Conservation (phyloP, 2,888 invertebrate species). For the Pseudococcus viburni region DNA sequence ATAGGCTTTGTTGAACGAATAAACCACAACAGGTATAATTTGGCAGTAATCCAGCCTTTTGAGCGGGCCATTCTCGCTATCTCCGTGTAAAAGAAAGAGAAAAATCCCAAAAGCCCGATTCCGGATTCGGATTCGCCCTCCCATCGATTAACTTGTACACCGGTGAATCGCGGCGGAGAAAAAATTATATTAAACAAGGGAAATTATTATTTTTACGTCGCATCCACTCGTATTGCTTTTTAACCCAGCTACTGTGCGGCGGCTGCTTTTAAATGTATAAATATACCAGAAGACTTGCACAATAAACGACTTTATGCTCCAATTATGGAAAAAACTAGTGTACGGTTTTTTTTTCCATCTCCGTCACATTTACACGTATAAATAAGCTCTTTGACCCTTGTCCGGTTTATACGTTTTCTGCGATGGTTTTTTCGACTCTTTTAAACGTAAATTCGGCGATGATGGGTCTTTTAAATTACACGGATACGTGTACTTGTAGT, state of each 20-base stretch:
- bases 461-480: not conserved
- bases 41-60: constrained; percentile 62
- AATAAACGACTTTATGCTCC: constrained; percentile 52
- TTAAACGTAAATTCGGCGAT: constrained; percentile 3
- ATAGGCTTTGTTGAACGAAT: constrained; percentile 64
- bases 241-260: not conserved
- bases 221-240: not conserved
- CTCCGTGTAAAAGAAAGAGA: not conserved
- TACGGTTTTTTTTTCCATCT: not conserved
- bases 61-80: not conserved
- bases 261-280: not conserved
- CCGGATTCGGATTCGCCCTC: not conserved
- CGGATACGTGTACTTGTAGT: not conserved
- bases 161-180: not conserved
- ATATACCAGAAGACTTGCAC: not conserved
- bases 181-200: constrained; percentile 39
- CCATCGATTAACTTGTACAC: constrained; percentile 10
- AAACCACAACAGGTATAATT: constrained; percentile 65
- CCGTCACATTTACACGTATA: constrained; percentile 32
- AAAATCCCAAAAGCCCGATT: constrained; percentile 34
- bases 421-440: not conserved
- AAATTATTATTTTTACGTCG: constrained; percentile 13
- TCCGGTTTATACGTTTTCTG: not conserved
- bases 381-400: constrained; percentile 49
- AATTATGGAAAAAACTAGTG: constrained; percentile 52